These are phyloP conservation scores for Lissocephala sabroskyi DNA, from an alignment of 2,888 invertebrate genomes.

Conservation along the genomic window DNA sequence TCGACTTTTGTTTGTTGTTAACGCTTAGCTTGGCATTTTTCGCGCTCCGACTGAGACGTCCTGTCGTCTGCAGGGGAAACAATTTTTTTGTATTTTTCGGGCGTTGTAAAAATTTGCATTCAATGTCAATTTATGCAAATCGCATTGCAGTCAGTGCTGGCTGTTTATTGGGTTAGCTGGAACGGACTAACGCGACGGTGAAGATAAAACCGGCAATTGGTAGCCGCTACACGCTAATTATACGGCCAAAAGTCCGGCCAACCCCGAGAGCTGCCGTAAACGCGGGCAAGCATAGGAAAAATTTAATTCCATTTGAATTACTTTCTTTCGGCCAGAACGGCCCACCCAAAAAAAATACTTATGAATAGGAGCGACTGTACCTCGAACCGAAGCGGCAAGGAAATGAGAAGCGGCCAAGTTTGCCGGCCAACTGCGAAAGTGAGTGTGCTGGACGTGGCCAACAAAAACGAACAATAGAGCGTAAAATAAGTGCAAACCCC, in stretches of 20 bases:
- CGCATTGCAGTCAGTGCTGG: conserved; percentile 36
- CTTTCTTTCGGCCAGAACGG: conserved; percentile 26
- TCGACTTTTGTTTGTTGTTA: conserved; percentile 61
- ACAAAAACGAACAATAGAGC: conserved; percentile 66
- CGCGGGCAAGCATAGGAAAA: conserved; percentile 27
- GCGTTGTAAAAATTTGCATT: conserved; percentile 59
- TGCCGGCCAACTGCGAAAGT: conserved; percentile 28
- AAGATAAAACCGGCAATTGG: conserved; percentile 42
- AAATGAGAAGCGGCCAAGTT: conserved; percentile 17
- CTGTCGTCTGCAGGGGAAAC: conserved; percentile 30
- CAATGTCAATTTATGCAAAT: conserved; percentile 69
- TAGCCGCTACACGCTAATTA: conserved; percentile 29
- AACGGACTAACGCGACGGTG: conserved; percentile 4
- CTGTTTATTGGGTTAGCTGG: conserved; percentile 32
- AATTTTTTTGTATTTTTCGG: conserved; percentile 34
- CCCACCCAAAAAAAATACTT: conserved; percentile 26
- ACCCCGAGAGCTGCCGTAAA: conserved; percentile 17
- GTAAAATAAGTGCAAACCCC: conserved; percentile 66
- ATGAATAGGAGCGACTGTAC: conserved; percentile 47
- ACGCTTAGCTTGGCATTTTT: conserved; percentile 56
- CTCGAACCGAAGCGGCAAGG: conserved; percentile 5
- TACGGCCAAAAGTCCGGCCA: conserved; percentile 14
- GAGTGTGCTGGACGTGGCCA: conserved; percentile 53
- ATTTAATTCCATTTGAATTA: conserved; percentile 68
- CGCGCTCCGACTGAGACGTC: conserved; percentile 15